These are phyloP conservation scores for Dasypogon diadema DNA, from an alignment of 2,888 invertebrate species.

Conservation along the genomic window DNA sequence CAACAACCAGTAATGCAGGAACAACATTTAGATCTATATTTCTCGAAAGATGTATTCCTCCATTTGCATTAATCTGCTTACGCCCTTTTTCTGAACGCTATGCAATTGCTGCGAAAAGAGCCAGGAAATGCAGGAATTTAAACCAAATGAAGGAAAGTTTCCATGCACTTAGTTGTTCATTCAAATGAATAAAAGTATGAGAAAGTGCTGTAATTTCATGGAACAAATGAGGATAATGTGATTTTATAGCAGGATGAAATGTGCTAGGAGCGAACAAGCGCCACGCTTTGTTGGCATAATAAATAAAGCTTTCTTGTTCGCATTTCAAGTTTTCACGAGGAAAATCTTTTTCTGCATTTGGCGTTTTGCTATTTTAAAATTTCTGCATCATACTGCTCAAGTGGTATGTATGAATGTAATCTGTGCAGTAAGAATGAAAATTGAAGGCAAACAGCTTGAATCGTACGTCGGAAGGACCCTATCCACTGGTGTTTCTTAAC, in stretches of 20 bases:
- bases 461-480: constrained; percentile 1
- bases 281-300: constrained; percentile 39
- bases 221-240: constrained; percentile 46
- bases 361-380: neutral
- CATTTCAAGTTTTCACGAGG: neutral
- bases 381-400: neutral
- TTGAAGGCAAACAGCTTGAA: constrained; percentile 36
- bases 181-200: constrained; percentile 46
- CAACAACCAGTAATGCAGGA: neutral
- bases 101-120: constrained; percentile 1
- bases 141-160: constrained; percentile 41
- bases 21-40: neutral
- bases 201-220: constrained; percentile 42
- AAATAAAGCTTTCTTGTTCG: constrained; percentile 29
- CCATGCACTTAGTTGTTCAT: constrained; percentile 45
- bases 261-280: constrained; percentile 36
- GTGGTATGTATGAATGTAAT: neutral
- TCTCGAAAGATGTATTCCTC: neutral
- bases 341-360: constrained; percentile 26
- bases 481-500: no score
- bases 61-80: constrained; percentile 36
- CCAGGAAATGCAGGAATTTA: constrained; percentile 43
- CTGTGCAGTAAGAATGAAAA: constrained; percentile 20
- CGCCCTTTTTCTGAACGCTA: neutral
- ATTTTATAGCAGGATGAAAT: constrained; percentile 45